Evolutionary conservation across 2,113 vertebrate species (phyloP).

Genomic region (Orycteropus afer): DNA sequence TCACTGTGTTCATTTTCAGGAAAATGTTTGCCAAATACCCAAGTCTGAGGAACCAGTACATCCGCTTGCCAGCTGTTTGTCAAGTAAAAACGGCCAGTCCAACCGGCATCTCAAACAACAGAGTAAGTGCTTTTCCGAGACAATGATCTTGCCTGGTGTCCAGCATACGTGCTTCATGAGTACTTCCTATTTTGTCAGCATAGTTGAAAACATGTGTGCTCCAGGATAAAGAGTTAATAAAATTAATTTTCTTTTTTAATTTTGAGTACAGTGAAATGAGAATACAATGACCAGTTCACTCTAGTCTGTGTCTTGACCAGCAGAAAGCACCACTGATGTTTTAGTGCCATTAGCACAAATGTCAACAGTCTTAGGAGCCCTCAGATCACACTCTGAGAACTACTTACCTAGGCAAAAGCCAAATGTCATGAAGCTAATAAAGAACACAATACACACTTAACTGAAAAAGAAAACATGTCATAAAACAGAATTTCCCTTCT

Average conservation of each 20-base stretch:
- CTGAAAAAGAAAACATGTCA: not conserved
- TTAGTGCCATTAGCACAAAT: not conserved
- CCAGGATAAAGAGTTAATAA: no score
- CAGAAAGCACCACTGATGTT: not conserved
- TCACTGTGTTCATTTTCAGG: constrained; percentile 3
- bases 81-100: not conserved
- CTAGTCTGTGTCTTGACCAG: not conserved
- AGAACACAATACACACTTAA: not conserved
- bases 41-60: not conserved
- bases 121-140: not conserved
- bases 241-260: no score
- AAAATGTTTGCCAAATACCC: not conserved
- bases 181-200: not conserved
- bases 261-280: not conserved
- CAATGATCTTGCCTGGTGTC: no score
- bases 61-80: not conserved
- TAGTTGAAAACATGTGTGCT: not conserved
- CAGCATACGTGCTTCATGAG: not conserved
- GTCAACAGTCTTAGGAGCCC: not conserved
- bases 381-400: not conserved
- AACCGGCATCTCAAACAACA: not conserved
- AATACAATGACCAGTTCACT: not conserved
- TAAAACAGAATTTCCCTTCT: not conserved
- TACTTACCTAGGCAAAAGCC: not conserved
- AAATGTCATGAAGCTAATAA: not conserved